phyloP scores from a whole-genome alignment of 1,140 invertebrate species.

The Drosophila sturtevanti region DNA sequence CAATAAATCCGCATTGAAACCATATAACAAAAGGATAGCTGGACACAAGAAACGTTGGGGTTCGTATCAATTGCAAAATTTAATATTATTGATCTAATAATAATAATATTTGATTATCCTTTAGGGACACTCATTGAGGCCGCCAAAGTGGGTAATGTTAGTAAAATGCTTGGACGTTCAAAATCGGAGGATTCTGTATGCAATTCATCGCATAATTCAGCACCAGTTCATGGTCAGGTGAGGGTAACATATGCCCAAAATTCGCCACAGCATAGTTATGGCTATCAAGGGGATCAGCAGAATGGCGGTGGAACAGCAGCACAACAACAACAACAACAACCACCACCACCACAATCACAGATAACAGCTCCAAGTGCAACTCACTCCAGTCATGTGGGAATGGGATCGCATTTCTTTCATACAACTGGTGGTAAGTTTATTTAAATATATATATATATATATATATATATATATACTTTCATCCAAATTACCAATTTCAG shows the following conservation, averaged over 20 bases:
- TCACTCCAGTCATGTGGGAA: constrained; percentile 34
- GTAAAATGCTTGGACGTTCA: constrained; percentile 89
- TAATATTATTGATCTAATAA: no score
- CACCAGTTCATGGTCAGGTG: constrained; percentile 73
- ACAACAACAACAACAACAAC: background rate
- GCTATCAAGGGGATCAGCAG: constrained; percentile 37
- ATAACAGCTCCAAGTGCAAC: constrained; percentile 12
- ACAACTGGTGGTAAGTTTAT: constrained; percentile 61
- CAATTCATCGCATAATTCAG: constrained; percentile 83
- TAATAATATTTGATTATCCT: no score
- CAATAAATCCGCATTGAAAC: constrained; percentile 82
- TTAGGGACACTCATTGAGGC: constrained; percentile 91
- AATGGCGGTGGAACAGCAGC: constrained; percentile 4
- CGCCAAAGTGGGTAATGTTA: constrained; percentile 90
- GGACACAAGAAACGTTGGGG: constrained; percentile 88
- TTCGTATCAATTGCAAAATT: no score
- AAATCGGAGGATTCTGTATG: constrained; percentile 93
- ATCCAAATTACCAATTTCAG: constrained; percentile 35
- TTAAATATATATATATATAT: no score
- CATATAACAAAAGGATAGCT: constrained; percentile 85
- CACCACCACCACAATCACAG: constrained; percentile 6
- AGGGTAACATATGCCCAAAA: constrained; percentile 74
- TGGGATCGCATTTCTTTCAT: constrained; percentile 75
- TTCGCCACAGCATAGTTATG: constrained; percentile 55
- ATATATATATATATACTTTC: background rate